These are phyloP conservation scores for Porites lobata DNA, from an alignment of 92 coral and sea anemone species.

Conservation along the genomic window DNA sequence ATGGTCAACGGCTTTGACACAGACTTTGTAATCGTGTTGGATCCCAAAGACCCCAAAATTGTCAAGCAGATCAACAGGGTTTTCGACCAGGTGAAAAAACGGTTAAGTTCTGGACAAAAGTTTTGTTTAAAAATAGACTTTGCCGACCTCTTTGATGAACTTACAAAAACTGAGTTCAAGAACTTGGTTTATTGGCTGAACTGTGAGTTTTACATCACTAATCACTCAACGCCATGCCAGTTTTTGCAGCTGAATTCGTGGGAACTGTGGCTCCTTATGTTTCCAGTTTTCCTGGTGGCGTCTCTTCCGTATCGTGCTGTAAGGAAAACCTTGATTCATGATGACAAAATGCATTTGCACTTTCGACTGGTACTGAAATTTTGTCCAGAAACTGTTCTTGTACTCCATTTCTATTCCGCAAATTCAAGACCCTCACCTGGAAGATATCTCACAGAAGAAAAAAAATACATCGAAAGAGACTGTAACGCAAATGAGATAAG, in stretches of 20 bases:
- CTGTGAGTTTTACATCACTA: conserved; percentile 58
- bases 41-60: conserved; percentile 52
- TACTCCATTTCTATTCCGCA: conserved; percentile 13
- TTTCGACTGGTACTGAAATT: conserved; percentile 1
- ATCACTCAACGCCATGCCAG: conserved; percentile 62
- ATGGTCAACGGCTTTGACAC: conserved; percentile 76
- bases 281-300: conserved; percentile 29
- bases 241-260: conserved; percentile 21
- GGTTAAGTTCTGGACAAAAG: conserved; percentile 29
- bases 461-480: conserved; percentile 9
- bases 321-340: conserved; percentile 5
- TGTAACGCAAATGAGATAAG: conserved; percentile 4
- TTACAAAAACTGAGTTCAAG: conserved; percentile 28
- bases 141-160: conserved; percentile 8
- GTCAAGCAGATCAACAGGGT: conserved; percentile 31
- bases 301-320: conserved; percentile 28
- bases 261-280: conserved; percentile 16
- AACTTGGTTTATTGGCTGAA: conserved; percentile 52
- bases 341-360: conserved; percentile 9
- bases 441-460: conserved; percentile 22
- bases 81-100: conserved; percentile 4
- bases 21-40: conserved; percentile 61
- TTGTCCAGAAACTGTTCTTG: conserved; percentile 29
- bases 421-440: conserved; percentile 24
- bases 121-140: conserved; percentile 50